Evolutionary conservation across 2,113 vertebrate genomes (phyloP).

Genomic region (Zapus hudsonius): DNA sequence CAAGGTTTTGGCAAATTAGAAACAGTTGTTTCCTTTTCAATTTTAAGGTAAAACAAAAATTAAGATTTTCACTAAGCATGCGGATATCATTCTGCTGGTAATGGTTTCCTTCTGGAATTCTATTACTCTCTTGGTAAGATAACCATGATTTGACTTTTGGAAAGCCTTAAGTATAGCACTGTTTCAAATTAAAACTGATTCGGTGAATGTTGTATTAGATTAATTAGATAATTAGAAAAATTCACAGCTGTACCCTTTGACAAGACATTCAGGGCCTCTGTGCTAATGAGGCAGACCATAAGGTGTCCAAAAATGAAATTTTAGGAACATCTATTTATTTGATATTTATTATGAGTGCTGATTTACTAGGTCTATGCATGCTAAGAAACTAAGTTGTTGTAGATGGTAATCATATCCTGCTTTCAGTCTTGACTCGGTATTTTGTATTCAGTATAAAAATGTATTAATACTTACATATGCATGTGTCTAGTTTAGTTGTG

Average conservation of each 20-base stretch:
- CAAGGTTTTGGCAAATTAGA: background rate
- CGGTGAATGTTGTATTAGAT: slow-evolving; percentile 82
- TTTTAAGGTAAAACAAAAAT: background rate
- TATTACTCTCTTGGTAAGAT: slow-evolving; percentile 42
- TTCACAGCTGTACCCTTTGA: slow-evolving; percentile 82
- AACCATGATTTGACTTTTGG: slow-evolving; percentile 64
- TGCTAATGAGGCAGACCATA: slow-evolving; percentile 79
- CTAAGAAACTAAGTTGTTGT: slow-evolving; percentile 17
- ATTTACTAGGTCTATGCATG: slow-evolving; percentile 24
- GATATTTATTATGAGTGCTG: slow-evolving; percentile 75
- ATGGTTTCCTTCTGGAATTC: slow-evolving; percentile 41
- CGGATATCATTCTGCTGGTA: background rate
- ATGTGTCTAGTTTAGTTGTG: slow-evolving; percentile 53
- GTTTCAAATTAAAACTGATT: slow-evolving; percentile 76
- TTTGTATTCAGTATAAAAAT: slow-evolving; percentile 56
- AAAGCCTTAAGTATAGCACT: slow-evolving; percentile 64
- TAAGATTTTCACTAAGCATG: background rate
- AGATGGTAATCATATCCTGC: slow-evolving; percentile 45
- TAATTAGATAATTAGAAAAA: slow-evolving; percentile 85
- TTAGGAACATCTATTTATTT: slow-evolving; percentile 77
- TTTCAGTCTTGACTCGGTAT: slow-evolving; percentile 55
- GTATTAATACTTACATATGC: slow-evolving; percentile 42
- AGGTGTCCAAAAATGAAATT: slow-evolving; percentile 79
- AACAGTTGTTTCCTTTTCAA: background rate
- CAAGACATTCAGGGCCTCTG: slow-evolving; percentile 71